Evolutionary conservation across 2,797 vertebrate species (phyloP).

Genomic region (Acanthurus leucopareius): DNA sequence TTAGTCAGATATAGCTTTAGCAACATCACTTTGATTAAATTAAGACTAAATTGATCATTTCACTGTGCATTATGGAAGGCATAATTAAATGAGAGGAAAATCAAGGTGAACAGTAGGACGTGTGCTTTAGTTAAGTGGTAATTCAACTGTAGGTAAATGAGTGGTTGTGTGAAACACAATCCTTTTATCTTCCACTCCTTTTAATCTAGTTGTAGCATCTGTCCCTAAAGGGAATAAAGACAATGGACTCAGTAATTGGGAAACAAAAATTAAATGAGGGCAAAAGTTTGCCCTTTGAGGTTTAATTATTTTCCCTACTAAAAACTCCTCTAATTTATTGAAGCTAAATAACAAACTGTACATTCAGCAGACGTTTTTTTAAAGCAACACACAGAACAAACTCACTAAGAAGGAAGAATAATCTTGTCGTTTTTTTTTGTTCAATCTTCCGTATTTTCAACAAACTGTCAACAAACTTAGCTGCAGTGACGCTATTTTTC

Average conservation of each 20-base stretch:
- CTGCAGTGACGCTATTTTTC: constrained; percentile 49
- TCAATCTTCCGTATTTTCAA: constrained; percentile 57
- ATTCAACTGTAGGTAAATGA: constrained; percentile 37
- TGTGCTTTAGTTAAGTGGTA: constrained; percentile 13
- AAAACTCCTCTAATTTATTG: constrained; percentile 21
- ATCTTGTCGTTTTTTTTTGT: constrained; percentile 54
- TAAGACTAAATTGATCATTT: constrained; percentile 38
- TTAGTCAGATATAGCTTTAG: constrained; percentile 21
- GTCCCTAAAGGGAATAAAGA: constrained; percentile 46
- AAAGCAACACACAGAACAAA: constrained; percentile 32
- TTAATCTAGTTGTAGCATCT: constrained; percentile 37
- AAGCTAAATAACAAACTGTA: constrained; percentile 35
- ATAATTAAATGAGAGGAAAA: constrained; percentile 25
- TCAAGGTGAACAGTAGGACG: constrained; percentile 34
- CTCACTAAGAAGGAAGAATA: constrained; percentile 32
- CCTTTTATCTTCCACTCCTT: constrained; percentile 40
- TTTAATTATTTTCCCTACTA: constrained; percentile 35
- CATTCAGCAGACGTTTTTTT: constrained; percentile 23
- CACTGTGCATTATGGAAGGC: constrained; percentile 17
- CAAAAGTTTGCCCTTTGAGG: constrained; percentile 43
- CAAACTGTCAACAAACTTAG: constrained; percentile 67
- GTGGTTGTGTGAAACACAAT: constrained; percentile 26
- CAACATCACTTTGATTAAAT: constrained; percentile 29
- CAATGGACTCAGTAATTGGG: constrained; percentile 40
- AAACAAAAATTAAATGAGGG: constrained; percentile 41